Evolutionary conservation across 2,888 invertebrate genomes (phyloP).

Genomic region (Plutella xylostella): DNA sequence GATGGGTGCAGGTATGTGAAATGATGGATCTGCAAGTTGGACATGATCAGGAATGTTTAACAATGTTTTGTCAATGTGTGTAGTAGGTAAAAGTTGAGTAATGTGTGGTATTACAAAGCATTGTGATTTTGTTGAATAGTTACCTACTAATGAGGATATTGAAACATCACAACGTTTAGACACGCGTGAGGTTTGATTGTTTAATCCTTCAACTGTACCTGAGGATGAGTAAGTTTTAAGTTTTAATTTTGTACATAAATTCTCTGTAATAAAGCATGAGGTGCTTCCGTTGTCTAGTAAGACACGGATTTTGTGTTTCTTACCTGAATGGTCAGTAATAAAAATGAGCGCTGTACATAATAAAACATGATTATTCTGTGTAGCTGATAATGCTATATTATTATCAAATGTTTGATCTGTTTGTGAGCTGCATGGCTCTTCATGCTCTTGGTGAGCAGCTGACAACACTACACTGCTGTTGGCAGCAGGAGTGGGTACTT

Average conservation of each 20-base stretch:
- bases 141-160: conserved; percentile 4
- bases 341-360: conserved; percentile 4
- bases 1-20: conserved; percentile 6
- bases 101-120: conserved; percentile 13
- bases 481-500: no score
- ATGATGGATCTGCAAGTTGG: conserved; percentile 14
- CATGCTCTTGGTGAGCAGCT: no score
- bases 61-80: conserved; percentile 8
- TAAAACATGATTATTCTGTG: conserved; percentile 1
- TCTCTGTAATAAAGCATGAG: conserved; percentile 6
- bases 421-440: no score
- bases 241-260: conserved; percentile 1
- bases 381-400: no score
- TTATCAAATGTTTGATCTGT: no score
- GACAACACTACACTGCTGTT: no score
- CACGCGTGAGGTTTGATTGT: background rate
- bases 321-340: conserved; percentile 6
- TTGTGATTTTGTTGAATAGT: no score
- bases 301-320: no score
- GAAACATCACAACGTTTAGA: conserved; percentile 2
- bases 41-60: conserved; percentile 8
- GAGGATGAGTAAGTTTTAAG: conserved; percentile 1
- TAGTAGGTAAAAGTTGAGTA: conserved; percentile 7
- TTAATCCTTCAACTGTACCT: conserved; percentile 1
- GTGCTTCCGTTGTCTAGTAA: conserved; percentile 6